Evolutionary conservation across 2,888 invertebrate genomes (phyloP).

Genomic region (Sarcophaga subvicina): DNA sequence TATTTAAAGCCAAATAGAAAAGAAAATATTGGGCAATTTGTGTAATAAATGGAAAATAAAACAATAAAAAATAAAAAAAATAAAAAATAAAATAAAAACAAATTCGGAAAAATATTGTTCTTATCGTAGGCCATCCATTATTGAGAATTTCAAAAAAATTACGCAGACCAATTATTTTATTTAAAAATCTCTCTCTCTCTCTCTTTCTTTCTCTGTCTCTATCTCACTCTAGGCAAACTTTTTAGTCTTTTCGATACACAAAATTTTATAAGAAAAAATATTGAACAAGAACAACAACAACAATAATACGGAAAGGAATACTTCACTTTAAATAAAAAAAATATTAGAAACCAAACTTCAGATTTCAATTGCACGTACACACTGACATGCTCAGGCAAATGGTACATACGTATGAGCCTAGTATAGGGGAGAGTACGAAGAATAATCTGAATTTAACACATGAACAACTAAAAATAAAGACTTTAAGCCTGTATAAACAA

Average conservation of each 20-base stretch:
- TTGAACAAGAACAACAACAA: background rate
- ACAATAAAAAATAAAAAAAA: background rate
- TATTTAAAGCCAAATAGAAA: too few species aligned
- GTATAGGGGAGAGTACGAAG: background rate
- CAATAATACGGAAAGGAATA: slow-evolving; percentile 9
- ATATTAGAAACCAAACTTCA: background rate
- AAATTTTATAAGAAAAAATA: slow-evolving; percentile 32
- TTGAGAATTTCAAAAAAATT: slow-evolving; percentile 20
- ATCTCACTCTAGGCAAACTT: slow-evolving; percentile 13
- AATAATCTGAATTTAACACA: background rate
- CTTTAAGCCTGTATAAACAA: background rate
- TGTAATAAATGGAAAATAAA: too few species aligned
- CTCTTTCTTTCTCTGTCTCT: too few species aligned
- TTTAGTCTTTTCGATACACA: slow-evolving; percentile 15
- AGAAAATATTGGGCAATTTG: too few species aligned
- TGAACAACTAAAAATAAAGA: background rate
- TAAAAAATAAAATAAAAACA: background rate
- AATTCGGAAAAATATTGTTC: background rate
- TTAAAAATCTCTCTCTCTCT: background rate
- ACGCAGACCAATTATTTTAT: slow-evolving; percentile 40
- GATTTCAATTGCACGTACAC: background rate
- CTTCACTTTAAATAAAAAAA: background rate
- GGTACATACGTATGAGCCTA: too few species aligned
- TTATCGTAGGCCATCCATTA: slow-evolving; percentile 15
- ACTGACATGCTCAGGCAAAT: too few species aligned